Evolutionary conservation across 2,888 invertebrate species (phyloP).

Genomic region (Archips xylosteana): DNA sequence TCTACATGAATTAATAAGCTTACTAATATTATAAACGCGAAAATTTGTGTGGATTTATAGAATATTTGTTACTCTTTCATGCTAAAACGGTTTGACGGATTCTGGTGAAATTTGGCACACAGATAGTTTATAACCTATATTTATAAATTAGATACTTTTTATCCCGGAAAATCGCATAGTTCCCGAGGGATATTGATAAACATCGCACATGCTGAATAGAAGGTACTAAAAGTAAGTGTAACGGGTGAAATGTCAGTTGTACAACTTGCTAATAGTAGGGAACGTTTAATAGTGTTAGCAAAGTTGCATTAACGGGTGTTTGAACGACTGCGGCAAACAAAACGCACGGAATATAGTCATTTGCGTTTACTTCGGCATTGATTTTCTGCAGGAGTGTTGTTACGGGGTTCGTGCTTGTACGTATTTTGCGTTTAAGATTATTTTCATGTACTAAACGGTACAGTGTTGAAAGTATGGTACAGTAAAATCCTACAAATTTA

Average conservation of each 20-base stretch:
- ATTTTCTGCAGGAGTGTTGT: conserved; percentile 22
- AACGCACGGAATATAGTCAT: conserved; percentile 37
- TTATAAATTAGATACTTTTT: too few species aligned
- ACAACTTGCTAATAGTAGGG: conserved; percentile 2
- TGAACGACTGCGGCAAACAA: conserved; percentile 23
- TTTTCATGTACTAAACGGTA: neutral
- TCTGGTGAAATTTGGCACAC: too few species aligned
- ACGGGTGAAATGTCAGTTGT: neutral
- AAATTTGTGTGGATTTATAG: too few species aligned
- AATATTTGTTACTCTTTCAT: too few species aligned
- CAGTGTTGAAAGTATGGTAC: too few species aligned
- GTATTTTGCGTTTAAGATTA: neutral
- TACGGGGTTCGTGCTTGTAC: conserved; percentile 3
- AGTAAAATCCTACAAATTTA: too few species aligned
- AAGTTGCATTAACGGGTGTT: conserved; percentile 30
- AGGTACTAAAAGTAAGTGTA: neutral
- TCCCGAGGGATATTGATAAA: too few species aligned
- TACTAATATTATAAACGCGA: too few species aligned
- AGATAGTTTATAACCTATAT: too few species aligned
- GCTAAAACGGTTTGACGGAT: too few species aligned
- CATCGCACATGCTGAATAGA: neutral
- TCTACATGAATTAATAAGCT: too few species aligned
- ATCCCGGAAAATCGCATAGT: too few species aligned
- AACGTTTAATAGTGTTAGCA: conserved; percentile 22
- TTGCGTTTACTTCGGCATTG: conserved; percentile 33